Evolutionary conservation across 2,797 vertebrate species (phyloP).

Genomic region (Sebastes iracundus): DNA sequence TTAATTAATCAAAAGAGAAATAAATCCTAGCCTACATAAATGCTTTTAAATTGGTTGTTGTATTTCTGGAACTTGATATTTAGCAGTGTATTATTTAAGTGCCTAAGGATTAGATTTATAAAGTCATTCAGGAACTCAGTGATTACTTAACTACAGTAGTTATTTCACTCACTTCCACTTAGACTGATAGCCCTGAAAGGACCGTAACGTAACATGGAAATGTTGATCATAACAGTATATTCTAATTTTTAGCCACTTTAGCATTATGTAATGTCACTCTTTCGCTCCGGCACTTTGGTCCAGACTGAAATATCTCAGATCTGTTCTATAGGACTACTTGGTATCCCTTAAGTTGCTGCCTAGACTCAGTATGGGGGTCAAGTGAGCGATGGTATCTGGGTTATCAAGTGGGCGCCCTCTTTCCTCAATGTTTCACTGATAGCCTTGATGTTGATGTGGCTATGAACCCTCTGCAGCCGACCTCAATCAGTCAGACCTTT

Average conservation of each 20-base stretch:
- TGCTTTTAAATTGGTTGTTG: background rate
- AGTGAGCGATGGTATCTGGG: background rate
- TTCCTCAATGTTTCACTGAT: accelerated
- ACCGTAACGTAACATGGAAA: background rate
- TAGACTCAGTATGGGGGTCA: background rate
- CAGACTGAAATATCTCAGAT: background rate
- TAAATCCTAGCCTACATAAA: background rate
- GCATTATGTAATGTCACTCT: background rate
- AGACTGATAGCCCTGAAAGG: background rate
- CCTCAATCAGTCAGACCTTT: too few species aligned
- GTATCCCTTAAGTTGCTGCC: background rate
- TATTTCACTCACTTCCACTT: background rate
- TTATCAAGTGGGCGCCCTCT: background rate
- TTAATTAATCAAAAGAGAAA: background rate
- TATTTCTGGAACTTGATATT: background rate
- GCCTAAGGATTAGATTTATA: background rate
- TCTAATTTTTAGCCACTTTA: background rate
- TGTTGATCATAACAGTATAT: background rate
- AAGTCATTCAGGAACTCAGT: background rate
- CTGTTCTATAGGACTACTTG: background rate
- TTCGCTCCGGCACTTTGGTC: accelerated
- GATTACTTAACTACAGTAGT: background rate
- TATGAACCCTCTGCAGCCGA: too few species aligned
- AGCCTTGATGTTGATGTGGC: too few species aligned
- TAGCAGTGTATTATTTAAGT: background rate